A percentile compares a stretch with the other conserved stretches of the same genome.
Conservation (phyloP, 1,140 invertebrate genomes). For the Macrosteles quadrilineatus region DNA sequence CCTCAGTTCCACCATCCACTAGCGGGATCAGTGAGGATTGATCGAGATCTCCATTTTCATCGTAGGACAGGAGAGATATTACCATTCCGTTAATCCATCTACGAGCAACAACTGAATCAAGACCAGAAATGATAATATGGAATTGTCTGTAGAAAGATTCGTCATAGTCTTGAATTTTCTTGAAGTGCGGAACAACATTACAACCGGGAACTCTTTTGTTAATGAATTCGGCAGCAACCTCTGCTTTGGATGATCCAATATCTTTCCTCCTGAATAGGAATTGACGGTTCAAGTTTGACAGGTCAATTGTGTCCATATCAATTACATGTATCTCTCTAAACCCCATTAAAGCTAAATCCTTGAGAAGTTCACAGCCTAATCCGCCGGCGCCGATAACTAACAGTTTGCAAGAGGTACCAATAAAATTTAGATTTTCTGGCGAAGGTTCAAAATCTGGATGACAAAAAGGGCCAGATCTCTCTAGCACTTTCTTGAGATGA, state of each 20-base stretch:
- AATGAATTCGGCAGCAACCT: constrained; percentile 93
- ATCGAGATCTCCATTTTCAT: constrained; percentile 77
- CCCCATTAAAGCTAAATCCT: constrained; percentile 93
- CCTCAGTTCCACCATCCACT: constrained; percentile 93
- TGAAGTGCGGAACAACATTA: constrained; percentile 88
- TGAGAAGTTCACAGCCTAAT: constrained; percentile 95
- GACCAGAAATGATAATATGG: constrained; percentile 93
- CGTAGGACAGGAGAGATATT: constrained; percentile 82
- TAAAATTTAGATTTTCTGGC: constrained; percentile 78
- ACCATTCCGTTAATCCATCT: constrained; percentile 98
- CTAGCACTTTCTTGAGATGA: constrained; percentile 83
- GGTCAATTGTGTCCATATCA: constrained; percentile 98
- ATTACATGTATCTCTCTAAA: constrained; percentile 93
- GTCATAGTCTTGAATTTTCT: constrained; percentile 94
- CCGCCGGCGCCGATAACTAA: constrained; percentile 93
- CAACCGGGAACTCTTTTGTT: constrained; percentile 85
- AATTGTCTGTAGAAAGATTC: constrained; percentile 92
- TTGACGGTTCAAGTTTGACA: constrained; percentile 97
- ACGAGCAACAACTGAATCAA: constrained; percentile 95
- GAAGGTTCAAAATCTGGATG: constrained; percentile 89
- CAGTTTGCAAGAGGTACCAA: constrained; percentile 82
- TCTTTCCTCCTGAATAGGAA: constrained; percentile 94
- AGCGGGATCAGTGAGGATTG: constrained; percentile 85
- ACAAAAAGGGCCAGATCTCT: constrained; percentile 91
- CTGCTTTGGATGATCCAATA: constrained; percentile 91